Conservation (phyloP, 2,888 invertebrate species). For the Lochmaea crataegi region DNA sequence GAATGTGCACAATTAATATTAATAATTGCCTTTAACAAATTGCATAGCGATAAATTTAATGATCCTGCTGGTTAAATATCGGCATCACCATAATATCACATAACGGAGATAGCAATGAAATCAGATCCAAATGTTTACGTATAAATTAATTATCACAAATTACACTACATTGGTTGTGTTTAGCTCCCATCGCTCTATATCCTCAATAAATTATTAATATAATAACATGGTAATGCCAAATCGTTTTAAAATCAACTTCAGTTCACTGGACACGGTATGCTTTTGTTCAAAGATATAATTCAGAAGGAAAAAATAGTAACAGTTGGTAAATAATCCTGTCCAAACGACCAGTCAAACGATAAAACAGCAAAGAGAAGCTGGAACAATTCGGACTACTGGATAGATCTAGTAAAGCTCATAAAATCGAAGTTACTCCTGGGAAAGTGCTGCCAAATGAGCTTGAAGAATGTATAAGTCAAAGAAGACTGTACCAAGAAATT, state of each 20-base stretch:
- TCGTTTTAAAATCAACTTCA: conserved; percentile 19
- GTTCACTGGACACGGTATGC: background rate
- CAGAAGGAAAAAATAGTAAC: too few relatives aligned
- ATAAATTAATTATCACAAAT: conserved; percentile 40
- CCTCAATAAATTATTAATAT: conserved; percentile 30
- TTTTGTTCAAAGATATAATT: background rate
- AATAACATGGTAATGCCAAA: conserved; percentile 9
- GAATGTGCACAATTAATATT: conserved; percentile 30
- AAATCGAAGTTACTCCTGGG: too few relatives aligned
- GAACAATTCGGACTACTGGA: too few relatives aligned
- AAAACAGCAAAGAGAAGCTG: too few relatives aligned
- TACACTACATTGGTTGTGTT: conserved; percentile 33
- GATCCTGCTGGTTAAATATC: conserved; percentile 39
- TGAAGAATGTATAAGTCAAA: too few relatives aligned
- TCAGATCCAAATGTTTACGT: conserved; percentile 40
- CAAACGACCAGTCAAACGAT: too few relatives aligned
- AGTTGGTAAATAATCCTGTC: too few relatives aligned
- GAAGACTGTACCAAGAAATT: too few relatives aligned
- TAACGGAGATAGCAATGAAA: conserved; percentile 36
- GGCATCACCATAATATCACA: conserved; percentile 32
- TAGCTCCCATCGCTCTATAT: conserved; percentile 14
- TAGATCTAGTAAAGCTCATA: too few relatives aligned
- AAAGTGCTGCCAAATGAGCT: too few relatives aligned
- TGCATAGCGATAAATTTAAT: conserved; percentile 39
- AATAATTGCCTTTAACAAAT: conserved; percentile 41